These are phyloP conservation scores for Aepyceros melampus DNA, from an alignment of 2,113 vertebrate species.

Conservation along the genomic window DNA sequence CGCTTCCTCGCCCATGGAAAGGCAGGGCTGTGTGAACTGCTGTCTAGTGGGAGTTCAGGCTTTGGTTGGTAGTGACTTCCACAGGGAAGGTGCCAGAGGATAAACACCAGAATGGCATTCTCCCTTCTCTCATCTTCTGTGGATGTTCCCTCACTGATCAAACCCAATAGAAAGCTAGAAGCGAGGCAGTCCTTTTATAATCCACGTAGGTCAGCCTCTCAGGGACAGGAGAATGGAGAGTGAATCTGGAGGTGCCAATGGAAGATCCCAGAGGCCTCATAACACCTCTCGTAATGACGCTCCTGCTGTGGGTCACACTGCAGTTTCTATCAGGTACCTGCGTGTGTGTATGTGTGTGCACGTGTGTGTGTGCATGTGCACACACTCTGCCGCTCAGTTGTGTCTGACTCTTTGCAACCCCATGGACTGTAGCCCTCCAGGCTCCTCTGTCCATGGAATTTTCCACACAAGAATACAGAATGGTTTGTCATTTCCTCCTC, in stretches of 20 bases:
- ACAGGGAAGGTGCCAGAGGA: neutral
- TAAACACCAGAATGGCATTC: rapidly evolving
- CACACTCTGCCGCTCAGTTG: neutral
- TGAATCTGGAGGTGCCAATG: neutral
- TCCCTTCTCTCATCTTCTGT: neutral
- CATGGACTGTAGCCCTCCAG: neutral
- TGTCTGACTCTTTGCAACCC: neutral
- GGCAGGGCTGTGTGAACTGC: neutral
- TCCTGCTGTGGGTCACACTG: neutral
- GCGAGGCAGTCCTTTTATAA: neutral
- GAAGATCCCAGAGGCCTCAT: rapidly evolving
- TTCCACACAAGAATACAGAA: neutral
- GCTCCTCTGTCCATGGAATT: neutral
- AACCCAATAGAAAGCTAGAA: neutral
- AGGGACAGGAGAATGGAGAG: neutral
- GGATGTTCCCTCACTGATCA: neutral
- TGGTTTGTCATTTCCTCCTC: neutral
- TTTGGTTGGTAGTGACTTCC: neutral
- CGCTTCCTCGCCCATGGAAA: neutral
- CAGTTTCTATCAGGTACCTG: neutral
- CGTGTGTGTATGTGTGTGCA: neutral
- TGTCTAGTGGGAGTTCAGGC: neutral
- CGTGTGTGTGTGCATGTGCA: rapidly evolving
- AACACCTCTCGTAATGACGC: no score
- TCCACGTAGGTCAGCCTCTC: neutral